Conservation (phyloP, 2,888 invertebrate genomes). For the Odontothrips loti region DNA sequence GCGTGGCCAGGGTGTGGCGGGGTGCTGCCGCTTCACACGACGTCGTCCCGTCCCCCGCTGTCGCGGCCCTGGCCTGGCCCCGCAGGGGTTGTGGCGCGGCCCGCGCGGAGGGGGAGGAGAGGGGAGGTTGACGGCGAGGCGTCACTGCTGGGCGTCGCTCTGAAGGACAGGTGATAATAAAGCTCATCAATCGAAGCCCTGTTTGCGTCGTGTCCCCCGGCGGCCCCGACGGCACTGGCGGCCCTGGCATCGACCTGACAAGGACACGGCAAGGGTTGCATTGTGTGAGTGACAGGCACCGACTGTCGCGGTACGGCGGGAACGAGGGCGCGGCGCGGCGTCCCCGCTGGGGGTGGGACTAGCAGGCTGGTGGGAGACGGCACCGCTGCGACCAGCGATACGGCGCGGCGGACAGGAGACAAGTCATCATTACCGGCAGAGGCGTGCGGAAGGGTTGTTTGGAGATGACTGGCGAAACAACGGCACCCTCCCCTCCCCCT, state of each 20-base stretch:
- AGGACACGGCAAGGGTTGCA: constrained; percentile 4
- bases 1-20: too few species aligned
- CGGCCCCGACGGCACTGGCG: not conserved
- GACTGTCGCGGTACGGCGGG: not conserved
- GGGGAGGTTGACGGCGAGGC: too few species aligned
- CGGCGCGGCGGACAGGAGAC: constrained; percentile 12
- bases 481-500: not conserved
- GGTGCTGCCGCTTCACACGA: too few species aligned
- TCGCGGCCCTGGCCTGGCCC: not conserved
- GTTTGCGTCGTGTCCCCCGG: not conserved
- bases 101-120: not conserved
- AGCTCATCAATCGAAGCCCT: constrained; percentile 19
- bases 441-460: constrained; percentile 16
- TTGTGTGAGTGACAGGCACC: constrained; percentile 22
- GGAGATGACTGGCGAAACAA: constrained; percentile 13
- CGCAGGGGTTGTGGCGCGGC: too few species aligned
- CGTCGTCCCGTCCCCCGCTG: not conserved
- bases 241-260: too few species aligned
- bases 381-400: not conserved
- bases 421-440: not conserved
- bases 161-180: constrained; percentile 19
- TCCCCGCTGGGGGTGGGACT: not conserved
- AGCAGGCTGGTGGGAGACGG: too few species aligned
- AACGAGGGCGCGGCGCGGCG: constrained; percentile 7
- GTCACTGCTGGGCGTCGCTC: not conserved